Conservation (phyloP, 2,888 invertebrate genomes). For the Hirtodrosophila trivittata region DNA sequence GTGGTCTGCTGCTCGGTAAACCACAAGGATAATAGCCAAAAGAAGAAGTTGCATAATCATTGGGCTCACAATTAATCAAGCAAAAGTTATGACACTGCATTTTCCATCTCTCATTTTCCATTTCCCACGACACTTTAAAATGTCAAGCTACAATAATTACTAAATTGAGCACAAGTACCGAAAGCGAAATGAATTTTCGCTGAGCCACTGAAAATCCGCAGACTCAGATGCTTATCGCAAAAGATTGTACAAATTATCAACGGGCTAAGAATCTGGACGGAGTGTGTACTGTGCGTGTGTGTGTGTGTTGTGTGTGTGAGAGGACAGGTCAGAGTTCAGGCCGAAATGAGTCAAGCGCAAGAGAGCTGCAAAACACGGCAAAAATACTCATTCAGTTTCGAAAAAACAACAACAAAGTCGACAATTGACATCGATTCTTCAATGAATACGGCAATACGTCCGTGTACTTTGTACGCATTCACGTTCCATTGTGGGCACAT, state of each 20-base stretch:
- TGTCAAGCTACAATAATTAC: conserved; percentile 47
- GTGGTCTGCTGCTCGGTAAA: conserved; percentile 57
- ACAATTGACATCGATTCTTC: conserved; percentile 59
- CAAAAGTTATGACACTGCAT: conserved; percentile 19
- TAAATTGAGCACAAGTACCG: conserved; percentile 48
- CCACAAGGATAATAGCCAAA: conserved; percentile 49
- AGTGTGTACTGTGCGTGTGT: no score
- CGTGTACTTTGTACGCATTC: conserved; percentile 5
- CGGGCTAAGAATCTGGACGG: neutral
- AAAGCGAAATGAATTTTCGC: conserved; percentile 24
- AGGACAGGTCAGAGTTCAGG: conserved; percentile 5
- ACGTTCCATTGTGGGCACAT: conserved; percentile 32
- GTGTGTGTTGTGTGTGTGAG: no score
- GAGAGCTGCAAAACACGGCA: conserved; percentile 30
- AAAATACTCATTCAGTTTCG: conserved; percentile 45
- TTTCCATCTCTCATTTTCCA: conserved; percentile 2
- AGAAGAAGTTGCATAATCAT: conserved; percentile 58
- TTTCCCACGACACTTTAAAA: conserved; percentile 65
- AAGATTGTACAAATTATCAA: conserved; percentile 20
- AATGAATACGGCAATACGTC: conserved; percentile 51
- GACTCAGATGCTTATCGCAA: conserved; percentile 48
- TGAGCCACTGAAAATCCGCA: conserved; percentile 13
- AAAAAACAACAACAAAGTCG: conserved; percentile 42
- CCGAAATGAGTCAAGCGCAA: conserved; percentile 63
- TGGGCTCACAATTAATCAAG: conserved; percentile 64